Conservation (phyloP, 1,140 invertebrate genomes). For the Coenobita brevimanus region DNA sequence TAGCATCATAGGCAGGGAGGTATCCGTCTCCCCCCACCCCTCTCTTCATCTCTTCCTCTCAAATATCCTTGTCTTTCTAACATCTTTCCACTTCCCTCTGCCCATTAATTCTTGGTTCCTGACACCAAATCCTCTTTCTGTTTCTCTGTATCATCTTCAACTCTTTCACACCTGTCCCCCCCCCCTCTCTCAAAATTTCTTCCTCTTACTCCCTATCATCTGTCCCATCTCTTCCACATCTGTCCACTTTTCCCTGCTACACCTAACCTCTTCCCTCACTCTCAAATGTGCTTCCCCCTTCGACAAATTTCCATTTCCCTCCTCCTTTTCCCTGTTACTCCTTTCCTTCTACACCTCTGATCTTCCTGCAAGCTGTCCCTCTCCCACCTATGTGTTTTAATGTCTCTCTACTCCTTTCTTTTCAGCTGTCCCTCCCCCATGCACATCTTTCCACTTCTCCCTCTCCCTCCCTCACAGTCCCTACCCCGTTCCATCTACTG, state of each 20-base stretch:
- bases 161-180: too few species aligned
- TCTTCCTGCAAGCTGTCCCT: too few species aligned
- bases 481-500: background rate
- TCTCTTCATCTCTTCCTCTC: background rate
- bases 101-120: too few species aligned
- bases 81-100: background rate
- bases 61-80: background rate
- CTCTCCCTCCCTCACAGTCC: background rate
- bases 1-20: too few species aligned
- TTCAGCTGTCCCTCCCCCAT: background rate
- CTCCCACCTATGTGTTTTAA: background rate
- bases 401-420: background rate
- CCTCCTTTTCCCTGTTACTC: background rate
- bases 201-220: background rate
- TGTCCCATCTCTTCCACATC: background rate
- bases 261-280: too few species aligned
- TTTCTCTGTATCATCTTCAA: too few species aligned
- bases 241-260: background rate
- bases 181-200: slow-evolving; percentile 1
- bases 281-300: too few species aligned
- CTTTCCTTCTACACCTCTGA: background rate
- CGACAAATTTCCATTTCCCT: too few species aligned
- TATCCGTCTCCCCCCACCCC: background rate
- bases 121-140: too few species aligned
- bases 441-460: background rate